Evolutionary conservation across 2,113 vertebrate species (phyloP).

Genomic region (Mustela lutreola): DNA sequence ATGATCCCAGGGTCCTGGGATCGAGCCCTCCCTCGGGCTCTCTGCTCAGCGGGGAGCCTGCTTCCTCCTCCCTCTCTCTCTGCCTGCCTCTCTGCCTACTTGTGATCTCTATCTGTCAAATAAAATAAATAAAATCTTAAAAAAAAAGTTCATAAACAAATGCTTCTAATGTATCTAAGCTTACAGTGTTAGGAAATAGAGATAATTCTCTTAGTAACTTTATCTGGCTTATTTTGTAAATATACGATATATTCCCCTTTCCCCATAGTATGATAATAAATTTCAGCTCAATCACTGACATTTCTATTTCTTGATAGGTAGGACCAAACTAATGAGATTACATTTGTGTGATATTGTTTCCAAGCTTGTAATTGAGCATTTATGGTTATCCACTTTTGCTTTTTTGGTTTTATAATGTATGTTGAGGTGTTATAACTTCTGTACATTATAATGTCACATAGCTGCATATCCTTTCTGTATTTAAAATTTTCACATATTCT

Average conservation of each 20-base stretch:
- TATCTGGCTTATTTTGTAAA: constrained; percentile 5
- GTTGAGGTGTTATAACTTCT: background rate
- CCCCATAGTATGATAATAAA: background rate
- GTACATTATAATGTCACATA: background rate
- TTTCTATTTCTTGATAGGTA: background rate
- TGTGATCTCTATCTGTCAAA: too few species aligned
- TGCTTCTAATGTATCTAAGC: background rate
- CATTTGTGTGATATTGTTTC: background rate
- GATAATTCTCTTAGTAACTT: background rate
- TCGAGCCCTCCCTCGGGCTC: too few species aligned
- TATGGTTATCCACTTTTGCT: background rate
- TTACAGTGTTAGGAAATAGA: constrained; percentile 28
- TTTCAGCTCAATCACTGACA: background rate
- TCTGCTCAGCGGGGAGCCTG: too few species aligned
- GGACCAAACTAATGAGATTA: background rate
- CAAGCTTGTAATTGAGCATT: background rate
- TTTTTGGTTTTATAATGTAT: constrained; percentile 14
- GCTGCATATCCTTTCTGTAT: background rate
- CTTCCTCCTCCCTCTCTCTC: too few species aligned
- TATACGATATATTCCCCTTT: background rate
- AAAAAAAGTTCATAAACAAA: background rate
- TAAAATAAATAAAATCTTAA: too few species aligned
- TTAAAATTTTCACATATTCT: constrained; percentile 46
- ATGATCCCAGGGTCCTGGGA: too few species aligned
- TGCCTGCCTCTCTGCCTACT: too few species aligned